These are phyloP conservation scores for Mycetomoellerius zeteki DNA, from an alignment of 1,140 invertebrate species.

Conservation along the genomic window DNA sequence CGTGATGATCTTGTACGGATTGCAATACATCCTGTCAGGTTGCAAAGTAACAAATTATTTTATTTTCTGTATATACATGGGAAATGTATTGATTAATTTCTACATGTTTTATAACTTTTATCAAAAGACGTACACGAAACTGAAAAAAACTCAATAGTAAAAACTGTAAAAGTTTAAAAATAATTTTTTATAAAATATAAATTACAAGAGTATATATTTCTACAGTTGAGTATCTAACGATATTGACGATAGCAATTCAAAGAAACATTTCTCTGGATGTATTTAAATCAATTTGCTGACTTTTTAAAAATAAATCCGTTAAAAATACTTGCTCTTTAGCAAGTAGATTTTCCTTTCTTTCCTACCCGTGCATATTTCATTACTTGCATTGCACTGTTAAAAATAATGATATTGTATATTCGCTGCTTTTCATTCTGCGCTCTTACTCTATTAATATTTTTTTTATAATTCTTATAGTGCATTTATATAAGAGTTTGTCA, in stretches of 20 bases:
- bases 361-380: background rate
- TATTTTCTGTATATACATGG: background rate
- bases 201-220: background rate
- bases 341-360: background rate
- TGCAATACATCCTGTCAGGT: background rate
- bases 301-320: background rate
- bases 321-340: background rate
- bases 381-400: conserved; percentile 5
- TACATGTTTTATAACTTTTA: conserved; percentile 66
- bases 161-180: too few species aligned
- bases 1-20: background rate
- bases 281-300: background rate
- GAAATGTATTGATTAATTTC: conserved; percentile 59
- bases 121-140: conserved; percentile 29
- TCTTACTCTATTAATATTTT: background rate
- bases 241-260: background rate
- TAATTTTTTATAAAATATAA: background rate
- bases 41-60: background rate
- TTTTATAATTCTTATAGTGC: background rate
- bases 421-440: background rate
- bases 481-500: conserved; percentile 1
- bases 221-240: background rate
- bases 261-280: too few species aligned
- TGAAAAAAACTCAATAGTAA: background rate
- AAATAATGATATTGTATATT: conserved; percentile 2